Evolutionary conservation across 2,113 vertebrate genomes (phyloP).

Genomic region (Cheilinus undulatus): DNA sequence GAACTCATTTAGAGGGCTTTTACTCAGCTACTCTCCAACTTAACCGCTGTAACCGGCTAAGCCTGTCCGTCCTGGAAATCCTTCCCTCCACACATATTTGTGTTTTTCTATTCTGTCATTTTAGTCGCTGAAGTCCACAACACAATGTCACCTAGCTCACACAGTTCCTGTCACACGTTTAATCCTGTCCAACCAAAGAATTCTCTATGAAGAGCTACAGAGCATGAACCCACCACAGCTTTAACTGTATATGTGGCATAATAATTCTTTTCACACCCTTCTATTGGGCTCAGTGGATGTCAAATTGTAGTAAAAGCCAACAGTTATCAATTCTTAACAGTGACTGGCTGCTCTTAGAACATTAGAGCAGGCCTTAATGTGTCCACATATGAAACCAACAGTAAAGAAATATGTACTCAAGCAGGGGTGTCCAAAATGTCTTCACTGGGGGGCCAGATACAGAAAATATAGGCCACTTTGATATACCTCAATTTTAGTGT

Average conservation of each 20-base stretch:
- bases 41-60: constrained; percentile 66
- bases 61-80: constrained; percentile 53
- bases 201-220: background rate
- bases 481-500: no score
- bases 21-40: constrained; percentile 62
- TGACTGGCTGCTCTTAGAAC: no score
- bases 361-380: no score
- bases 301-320: no score
- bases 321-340: no score
- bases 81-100: constrained; percentile 20
- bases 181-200: constrained; percentile 34
- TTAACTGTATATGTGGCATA: background rate
- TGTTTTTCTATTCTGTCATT: constrained; percentile 37
- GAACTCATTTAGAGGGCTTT: constrained; percentile 63
- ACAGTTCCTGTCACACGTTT: constrained; percentile 8
- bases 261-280: no score
- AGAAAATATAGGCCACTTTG: no score
- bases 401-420: no score
- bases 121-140: constrained; percentile 36
- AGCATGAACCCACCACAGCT: background rate
- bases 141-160: constrained; percentile 35
- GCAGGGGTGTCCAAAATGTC: no score
- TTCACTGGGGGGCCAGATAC: no score
- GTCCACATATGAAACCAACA: no score
- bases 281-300: no score